Conservation (phyloP, 2,113 vertebrate species). For the Todiramphus chloris region DNA sequence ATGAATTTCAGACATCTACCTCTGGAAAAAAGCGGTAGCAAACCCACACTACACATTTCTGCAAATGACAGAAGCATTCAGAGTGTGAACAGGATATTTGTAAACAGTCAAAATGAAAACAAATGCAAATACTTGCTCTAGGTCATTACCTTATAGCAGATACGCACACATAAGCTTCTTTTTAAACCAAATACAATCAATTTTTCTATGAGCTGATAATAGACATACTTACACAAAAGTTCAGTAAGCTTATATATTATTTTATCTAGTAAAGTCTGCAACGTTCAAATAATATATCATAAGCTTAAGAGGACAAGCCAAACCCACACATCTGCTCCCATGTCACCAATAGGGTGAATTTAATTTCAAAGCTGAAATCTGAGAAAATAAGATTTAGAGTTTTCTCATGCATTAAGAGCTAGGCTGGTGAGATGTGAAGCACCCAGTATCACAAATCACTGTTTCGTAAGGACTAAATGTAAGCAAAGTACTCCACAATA, state of each 20-base stretch:
- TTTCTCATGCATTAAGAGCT: background rate
- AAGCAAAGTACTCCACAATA: background rate
- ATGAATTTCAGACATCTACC: background rate
- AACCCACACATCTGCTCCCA: background rate
- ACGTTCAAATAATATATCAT: background rate
- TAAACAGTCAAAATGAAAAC: background rate
- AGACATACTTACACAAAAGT: background rate
- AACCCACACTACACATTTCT: background rate
- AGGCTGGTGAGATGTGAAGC: background rate
- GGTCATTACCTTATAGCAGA: background rate
- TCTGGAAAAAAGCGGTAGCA: background rate
- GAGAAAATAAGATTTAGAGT: background rate
- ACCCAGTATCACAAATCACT: background rate
- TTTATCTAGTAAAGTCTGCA: background rate
- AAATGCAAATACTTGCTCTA: background rate
- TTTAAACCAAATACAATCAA: background rate
- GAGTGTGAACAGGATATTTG: background rate
- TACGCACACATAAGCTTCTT: background rate
- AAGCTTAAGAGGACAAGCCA: background rate
- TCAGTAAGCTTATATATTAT: background rate
- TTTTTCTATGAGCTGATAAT: background rate
- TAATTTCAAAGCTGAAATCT: background rate
- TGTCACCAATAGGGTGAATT: background rate
- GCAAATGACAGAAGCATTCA: background rate
- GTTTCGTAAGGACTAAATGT: background rate